A percentile compares a stretch with the other conserved stretches of the same genome.
Evolutionary conservation across 2,888 invertebrate genomes (phyloP).

Genomic region (Sceliomorpha sp.): DNA sequence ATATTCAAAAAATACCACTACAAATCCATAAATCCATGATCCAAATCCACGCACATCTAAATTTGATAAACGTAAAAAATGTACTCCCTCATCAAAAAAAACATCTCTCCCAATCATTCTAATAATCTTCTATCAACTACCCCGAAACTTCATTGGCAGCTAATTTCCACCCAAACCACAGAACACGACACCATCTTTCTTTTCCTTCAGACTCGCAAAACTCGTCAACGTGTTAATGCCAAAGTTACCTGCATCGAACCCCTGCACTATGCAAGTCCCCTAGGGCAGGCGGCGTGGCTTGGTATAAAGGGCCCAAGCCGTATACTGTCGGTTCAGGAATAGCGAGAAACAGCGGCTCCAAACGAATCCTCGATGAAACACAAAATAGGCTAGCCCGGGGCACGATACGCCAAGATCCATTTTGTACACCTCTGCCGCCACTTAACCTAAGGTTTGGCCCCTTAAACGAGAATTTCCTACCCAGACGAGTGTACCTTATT

Average conservation of each 20-base stretch:
- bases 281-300: constrained; percentile 40
- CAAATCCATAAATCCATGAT: too few species aligned
- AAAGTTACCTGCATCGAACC: too few species aligned
- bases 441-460: constrained; percentile 61
- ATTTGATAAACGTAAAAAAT: too few species aligned
- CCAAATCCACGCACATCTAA: too few species aligned
- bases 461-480: constrained; percentile 48
- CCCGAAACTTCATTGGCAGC: constrained; percentile 4
- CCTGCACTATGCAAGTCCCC: too few species aligned
- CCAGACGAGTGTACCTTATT: too few species aligned
- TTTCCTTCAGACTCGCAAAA: constrained; percentile 38
- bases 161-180: constrained; percentile 25
- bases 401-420: constrained; percentile 70
- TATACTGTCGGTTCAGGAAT: constrained; percentile 23
- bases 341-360: constrained; percentile 40
- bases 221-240: constrained; percentile 49
- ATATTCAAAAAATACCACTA: too few species aligned
- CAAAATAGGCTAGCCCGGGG: constrained; percentile 71
- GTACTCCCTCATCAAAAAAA: too few species aligned
- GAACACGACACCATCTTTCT: constrained; percentile 40
- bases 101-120: too few species aligned
- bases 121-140: too few species aligned
- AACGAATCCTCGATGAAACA: constrained; percentile 59
- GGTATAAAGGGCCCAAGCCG: constrained; percentile 35
- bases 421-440: constrained; percentile 72